Evolutionary conservation across 1,140 invertebrate genomes (phyloP), one percentile per base, ranked within the genome.

Genomic region (Oryctes rhinoceros): DNA sequence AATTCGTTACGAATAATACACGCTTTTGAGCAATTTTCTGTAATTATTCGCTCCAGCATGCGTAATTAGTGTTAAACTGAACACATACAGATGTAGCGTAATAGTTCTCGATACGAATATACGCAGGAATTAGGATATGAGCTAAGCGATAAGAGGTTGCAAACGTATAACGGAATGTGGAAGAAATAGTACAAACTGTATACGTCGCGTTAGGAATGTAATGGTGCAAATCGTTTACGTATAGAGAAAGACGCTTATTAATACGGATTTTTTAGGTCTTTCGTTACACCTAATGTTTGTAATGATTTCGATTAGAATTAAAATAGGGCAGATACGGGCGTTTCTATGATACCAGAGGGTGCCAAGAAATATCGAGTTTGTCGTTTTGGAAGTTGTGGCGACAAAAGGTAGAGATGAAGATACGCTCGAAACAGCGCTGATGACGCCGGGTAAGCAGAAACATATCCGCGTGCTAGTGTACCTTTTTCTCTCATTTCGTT

Each of bases 1-100:
- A n/a, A 59, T 18, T n/a, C 18, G 53, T 15, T 59, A 59, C 53
- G 53, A 59, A 59, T 59, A 59, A 18, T 59, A 59, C 15, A 18
- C 53, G 53, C 53, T 59, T 59, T 59, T 59, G 53, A 59, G 20
- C 53, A 59, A 59, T 59, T 18, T 59, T 18, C 53, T 15, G 53
- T 59, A 59, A 59, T 59, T 59, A 59, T 59, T 59, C 18, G 53
- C 53, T 59, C 18, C 53, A n/a, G 18, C 53, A 59, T 59, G 53
- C 53, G 18, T 59, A 59, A 59, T 59, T 59, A 18, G 53, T 59
- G 53, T 59, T n/a, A 59, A 59, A 59, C 5, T n/a, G 53, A 15
- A 59, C 53, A 18, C 53, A 18, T 53, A 53, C n/a, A 59, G 20
- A 59, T 44, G 39, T 3, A 44, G 39, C 39, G 39, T 10, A 44